These are phyloP conservation scores for Oeneis ivallda DNA, from an alignment of 2,888 invertebrate genomes.

Conservation along the genomic window DNA sequence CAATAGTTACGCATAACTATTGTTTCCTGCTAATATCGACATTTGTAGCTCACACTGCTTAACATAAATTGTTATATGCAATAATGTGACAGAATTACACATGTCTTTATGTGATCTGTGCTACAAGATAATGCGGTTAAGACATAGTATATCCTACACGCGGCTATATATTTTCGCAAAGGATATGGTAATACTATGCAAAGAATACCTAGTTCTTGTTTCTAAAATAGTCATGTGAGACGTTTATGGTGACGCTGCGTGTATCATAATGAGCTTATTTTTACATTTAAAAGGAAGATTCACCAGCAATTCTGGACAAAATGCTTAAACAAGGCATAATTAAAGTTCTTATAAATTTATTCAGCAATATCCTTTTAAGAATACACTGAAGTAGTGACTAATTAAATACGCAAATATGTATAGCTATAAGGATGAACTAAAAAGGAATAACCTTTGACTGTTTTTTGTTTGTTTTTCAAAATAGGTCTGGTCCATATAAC, in stretches of 20 bases:
- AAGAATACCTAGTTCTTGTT: conserved; percentile 33
- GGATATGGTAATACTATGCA: conserved; percentile 35
- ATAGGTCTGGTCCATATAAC: too few relatives aligned
- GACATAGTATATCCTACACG: conserved; percentile 31
- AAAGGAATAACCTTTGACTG: conserved; percentile 11
- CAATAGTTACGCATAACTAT: conserved; percentile 3
- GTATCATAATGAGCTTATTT: conserved; percentile 28
- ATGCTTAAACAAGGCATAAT: conserved; percentile 17
- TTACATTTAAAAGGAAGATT: conserved; percentile 20
- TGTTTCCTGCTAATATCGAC: conserved; percentile 12
- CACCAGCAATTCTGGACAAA: conserved; percentile 2
- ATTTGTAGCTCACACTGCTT: conserved; percentile 9
- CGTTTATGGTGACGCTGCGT: conserved; percentile 17
- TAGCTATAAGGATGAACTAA: neutral
- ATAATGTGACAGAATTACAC: conserved; percentile 14
- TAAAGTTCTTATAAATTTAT: conserved; percentile 14
- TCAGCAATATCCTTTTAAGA: conserved; percentile 5
- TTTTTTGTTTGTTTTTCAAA: neutral
- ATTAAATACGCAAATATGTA: neutral
- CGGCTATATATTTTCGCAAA: conserved; percentile 30
- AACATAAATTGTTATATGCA: conserved; percentile 17
- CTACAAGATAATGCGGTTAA: conserved; percentile 30
- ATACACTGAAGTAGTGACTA: neutral
- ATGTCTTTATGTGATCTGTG: conserved; percentile 17
- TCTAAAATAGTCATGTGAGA: conserved; percentile 27